These are phyloP conservation scores for Pseudomyrmex flavicornis DNA, from an alignment of 1,140 invertebrate species.

Conservation along the genomic window DNA sequence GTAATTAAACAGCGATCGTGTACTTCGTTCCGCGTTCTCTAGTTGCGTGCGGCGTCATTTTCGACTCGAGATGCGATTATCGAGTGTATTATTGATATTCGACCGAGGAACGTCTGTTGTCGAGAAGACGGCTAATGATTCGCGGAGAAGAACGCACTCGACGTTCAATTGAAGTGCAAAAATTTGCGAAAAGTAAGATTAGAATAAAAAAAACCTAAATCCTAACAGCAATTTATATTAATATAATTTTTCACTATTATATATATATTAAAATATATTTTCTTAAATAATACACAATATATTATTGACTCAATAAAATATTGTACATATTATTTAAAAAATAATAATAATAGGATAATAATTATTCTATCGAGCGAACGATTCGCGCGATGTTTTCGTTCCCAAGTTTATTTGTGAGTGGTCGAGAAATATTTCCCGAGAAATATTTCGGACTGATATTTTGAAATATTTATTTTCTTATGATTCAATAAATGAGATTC, in stretches of 20 bases:
- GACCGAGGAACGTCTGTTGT: not conserved
- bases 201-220: no score
- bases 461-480: not conserved
- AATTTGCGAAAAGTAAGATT: no score
- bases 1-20: conserved; percentile 67
- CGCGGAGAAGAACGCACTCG: not conserved
- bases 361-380: not conserved
- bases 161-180: no score
- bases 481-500: not conserved
- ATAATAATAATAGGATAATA: not conserved
- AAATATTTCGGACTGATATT: not conserved
- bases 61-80: not conserved
- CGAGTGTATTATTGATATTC: not conserved
- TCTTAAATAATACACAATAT: no score
- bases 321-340: not conserved
- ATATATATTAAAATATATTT: no score
- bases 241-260: no score
- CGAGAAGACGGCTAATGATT: not conserved
- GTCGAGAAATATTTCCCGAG: no score
- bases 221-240: no score
- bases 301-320: not conserved
- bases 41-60: conserved; percentile 31
- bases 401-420: no score
- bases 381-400: no score
- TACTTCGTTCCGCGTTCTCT: conserved; percentile 63